These are phyloP conservation scores for Napeogenes inachia DNA, from an alignment of 2,888 invertebrate species.

Conservation along the genomic window DNA sequence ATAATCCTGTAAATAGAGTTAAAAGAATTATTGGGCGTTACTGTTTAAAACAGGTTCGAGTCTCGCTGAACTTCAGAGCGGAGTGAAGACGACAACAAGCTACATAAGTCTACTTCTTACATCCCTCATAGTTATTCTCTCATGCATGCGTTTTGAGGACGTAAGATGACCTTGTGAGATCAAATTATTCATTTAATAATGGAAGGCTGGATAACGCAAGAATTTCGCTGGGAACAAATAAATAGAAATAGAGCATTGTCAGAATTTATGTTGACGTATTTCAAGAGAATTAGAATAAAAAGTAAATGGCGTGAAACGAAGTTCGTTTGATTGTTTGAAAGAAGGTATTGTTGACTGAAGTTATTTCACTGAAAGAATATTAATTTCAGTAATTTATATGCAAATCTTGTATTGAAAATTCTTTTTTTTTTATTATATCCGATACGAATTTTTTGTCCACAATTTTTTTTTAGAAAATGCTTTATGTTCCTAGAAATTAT, in stretches of 20 bases:
- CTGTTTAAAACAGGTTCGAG: constrained; percentile 56
- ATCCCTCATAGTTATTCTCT: constrained; percentile 45
- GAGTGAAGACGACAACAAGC: constrained; percentile 63
- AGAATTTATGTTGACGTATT: constrained; percentile 22
- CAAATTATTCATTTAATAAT: constrained; percentile 11
- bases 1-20: no score
- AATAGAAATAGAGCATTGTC: constrained; percentile 32
- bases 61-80: constrained; percentile 67
- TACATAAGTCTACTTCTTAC: constrained; percentile 55
- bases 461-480: no score
- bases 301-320: constrained; percentile 16
- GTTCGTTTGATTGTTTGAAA: constrained; percentile 6
- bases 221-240: constrained; percentile 42
- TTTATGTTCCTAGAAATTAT: no score
- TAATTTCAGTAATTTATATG: constrained; percentile 4
- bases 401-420: background rate
- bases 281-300: constrained; percentile 24
- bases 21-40: no score
- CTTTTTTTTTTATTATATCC: background rate
- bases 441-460: background rate
- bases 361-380: constrained; percentile 2
- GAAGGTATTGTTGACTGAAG: constrained; percentile 1
- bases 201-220: constrained; percentile 38
- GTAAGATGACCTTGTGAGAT: constrained; percentile 59
- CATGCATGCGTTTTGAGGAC: constrained; percentile 47